Evolutionary conservation across 1,140 invertebrate species (phyloP).

Genomic region (Drosophila prosaltans): DNA sequence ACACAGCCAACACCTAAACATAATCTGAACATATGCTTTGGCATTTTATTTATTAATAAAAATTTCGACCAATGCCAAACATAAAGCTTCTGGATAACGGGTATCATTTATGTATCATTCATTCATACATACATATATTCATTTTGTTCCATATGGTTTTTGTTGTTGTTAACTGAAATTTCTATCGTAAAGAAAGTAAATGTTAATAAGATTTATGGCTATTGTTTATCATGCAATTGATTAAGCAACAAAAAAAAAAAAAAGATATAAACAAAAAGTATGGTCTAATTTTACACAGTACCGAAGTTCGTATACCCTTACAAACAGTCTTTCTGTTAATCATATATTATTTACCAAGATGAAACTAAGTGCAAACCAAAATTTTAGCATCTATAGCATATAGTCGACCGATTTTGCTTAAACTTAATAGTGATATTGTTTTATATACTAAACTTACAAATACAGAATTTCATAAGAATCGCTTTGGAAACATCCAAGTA

Average conservation of each 20-base stretch:
- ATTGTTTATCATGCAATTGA: neutral
- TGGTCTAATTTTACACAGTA: no score
- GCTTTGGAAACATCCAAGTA: no score
- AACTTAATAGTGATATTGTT: no score
- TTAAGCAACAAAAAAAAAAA: constrained; percentile 2
- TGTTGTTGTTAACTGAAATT: constrained; percentile 12
- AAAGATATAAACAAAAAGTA: no score
- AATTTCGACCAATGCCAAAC: constrained; percentile 16
- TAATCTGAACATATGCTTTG: constrained; percentile 9
- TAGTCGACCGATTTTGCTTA: no score
- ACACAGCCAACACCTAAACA: neutral
- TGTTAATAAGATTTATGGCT: neutral
- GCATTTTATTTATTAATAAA: constrained; percentile 60
- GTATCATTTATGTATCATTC: constrained; percentile 45
- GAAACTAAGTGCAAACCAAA: no score
- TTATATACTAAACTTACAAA: no score
- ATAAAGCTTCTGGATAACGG: constrained; percentile 14
- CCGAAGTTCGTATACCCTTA: no score
- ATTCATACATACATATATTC: constrained; percentile 23
- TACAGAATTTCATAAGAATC: no score
- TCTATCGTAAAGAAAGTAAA: neutral
- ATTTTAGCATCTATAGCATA: no score
- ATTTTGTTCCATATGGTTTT: constrained; percentile 11
- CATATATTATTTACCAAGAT: no score
- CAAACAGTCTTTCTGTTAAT: no score